These are phyloP conservation scores for Microdon myrmicae DNA, from an alignment of 2,888 invertebrate genomes.

Conservation along the genomic window DNA sequence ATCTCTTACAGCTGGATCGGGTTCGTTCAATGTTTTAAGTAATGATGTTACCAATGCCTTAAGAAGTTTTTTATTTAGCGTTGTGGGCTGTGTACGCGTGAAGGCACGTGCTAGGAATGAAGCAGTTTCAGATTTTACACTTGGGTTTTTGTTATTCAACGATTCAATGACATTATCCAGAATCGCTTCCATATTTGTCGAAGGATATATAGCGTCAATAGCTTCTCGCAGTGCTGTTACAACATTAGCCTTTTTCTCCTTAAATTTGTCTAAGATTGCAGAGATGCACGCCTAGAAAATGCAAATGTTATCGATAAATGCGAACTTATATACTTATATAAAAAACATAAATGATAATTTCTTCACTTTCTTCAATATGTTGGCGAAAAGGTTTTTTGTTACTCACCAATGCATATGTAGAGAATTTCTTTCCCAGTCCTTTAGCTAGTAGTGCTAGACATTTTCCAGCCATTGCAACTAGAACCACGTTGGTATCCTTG, in stretches of 20 bases:
- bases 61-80: conserved; percentile 88
- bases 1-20: conserved; percentile 91
- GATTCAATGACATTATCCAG: conserved; percentile 87
- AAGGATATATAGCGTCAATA: conserved; percentile 84
- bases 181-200: conserved; percentile 85
- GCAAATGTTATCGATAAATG: conserved; percentile 1
- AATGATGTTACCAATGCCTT: conserved; percentile 83
- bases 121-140: conserved; percentile 87
- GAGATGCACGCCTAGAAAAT: conserved; percentile 73
- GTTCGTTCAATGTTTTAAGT: conserved; percentile 73
- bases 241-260: conserved; percentile 94
- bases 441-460: conserved; percentile 83
- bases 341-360: neutral
- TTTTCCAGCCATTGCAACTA: conserved; percentile 87
- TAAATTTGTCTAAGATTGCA: conserved; percentile 92
- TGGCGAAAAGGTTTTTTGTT: neutral
- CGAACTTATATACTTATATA: neutral
- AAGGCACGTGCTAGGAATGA: conserved; percentile 86
- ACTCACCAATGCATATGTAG: conserved; percentile 76
- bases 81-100: conserved; percentile 80
- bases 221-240: conserved; percentile 88
- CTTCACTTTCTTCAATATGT: neutral
- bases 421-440: conserved; percentile 89
- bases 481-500: conserved; percentile 95
- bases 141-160: conserved; percentile 91